phyloP scores from a whole-genome alignment of 1,140 invertebrate genomes.

The Nylanderia fulva region DNA sequence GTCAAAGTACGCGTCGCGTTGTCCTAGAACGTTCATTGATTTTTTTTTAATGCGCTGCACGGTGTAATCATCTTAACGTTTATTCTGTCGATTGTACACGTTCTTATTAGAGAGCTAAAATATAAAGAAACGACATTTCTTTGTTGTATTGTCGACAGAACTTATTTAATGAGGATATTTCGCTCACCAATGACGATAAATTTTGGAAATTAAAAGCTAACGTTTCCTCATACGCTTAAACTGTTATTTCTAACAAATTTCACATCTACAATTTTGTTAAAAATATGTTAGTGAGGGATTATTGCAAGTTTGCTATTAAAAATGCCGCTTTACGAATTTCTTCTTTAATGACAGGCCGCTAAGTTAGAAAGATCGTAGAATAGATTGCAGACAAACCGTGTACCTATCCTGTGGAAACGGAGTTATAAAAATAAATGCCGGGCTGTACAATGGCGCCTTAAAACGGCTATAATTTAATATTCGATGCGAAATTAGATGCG shows the following conservation, averaged over 20 bases:
- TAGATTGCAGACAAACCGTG: conserved; percentile 33
- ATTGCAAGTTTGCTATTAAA: conserved; percentile 14
- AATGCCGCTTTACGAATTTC: background rate
- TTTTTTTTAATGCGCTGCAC: background rate
- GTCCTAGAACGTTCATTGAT: conserved; percentile 28
- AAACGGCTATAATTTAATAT: conserved; percentile 72
- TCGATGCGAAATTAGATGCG: conserved; percentile 62
- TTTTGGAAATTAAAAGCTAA: background rate
- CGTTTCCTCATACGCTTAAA: background rate
- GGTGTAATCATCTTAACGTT: conserved; percentile 6
- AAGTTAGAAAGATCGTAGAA: conserved; percentile 55
- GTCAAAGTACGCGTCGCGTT: background rate
- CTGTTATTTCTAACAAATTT: background rate
- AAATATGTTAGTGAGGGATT: background rate
- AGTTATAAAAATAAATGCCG: conserved; percentile 65
- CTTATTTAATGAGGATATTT: background rate
- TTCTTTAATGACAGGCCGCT: conserved; percentile 56
- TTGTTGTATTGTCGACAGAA: background rate
- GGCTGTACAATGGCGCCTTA: conserved; percentile 42
- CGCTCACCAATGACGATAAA: background rate
- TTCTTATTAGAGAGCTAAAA: background rate
- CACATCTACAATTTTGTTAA: conserved; percentile 20
- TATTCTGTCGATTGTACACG: background rate
- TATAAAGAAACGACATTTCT: background rate
- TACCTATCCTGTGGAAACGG: conserved; percentile 45